Base-by-base conservation (phyloP, 2,797 vertebrate genomes). In the Centroberyx gerrardi region DNA sequence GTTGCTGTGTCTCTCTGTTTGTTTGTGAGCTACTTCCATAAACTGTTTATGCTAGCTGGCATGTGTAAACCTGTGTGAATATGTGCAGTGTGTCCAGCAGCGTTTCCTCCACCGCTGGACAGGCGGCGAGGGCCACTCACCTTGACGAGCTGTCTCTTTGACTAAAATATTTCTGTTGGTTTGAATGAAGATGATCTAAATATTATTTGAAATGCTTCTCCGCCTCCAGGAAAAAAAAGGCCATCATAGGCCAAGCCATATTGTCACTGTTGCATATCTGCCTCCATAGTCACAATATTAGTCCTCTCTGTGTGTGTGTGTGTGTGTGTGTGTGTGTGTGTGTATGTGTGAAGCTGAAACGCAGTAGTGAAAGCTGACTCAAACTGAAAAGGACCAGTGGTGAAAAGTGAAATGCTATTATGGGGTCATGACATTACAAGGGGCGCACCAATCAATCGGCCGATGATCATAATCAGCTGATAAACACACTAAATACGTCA, bases 361-460 rank as follows among this genome's bases (percentile, higher is more conserved):
- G 22, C 27, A 27, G 58, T 68, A 86, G 77, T 88, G 86, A 88
- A 89, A 88, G 85, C 72, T 92, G 89, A 92, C 56, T 93, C 89
- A 91, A 58, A 63, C 33, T 81, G 87, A 90, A 75, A 87, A 74
- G 52, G 62, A 33, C 29, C 2, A 33, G 56, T n/a, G 70, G 60
- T 79, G 72, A 86, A 79, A 88, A 73, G 66, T 72, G 78, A 81
- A 58, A 75, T 77, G 65, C 72, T 1, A 17, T 33, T 18, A 8
- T 12, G 2, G 31, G 62, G 66, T 87, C 51, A 40, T 61, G 66
- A 40, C 54, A 78, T 76, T 28, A 60, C 65, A 56, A 28, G 4
- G 27, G 65, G 33, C 7, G 33, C 33, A 36, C 33, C 33, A 3
- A 36, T 36, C 33, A 7, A 36, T 36, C 33, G 33, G 4, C 2